Base-by-base conservation (phyloP, 1,140 invertebrate genomes). In the Rhizoglyphus robini region DNA sequence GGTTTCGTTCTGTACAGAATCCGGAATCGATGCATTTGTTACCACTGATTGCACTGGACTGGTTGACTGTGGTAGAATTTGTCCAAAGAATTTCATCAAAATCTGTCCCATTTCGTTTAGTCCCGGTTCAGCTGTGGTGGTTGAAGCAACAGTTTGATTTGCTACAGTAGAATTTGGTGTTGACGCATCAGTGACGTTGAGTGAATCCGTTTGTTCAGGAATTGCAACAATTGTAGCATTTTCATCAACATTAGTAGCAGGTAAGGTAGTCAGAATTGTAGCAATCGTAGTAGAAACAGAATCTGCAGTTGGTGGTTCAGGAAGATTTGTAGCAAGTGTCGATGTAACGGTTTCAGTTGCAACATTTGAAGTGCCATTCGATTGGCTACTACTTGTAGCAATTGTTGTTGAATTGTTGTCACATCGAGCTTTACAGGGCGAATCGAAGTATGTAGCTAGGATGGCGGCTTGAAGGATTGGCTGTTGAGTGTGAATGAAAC, bases 401-500 rank as follows among this genome's bases (percentile, higher is more conserved):
- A n/a, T 46, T 3, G 3, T 51, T 51, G 48, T 3, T 27, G 48
- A 4, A 20, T 11, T 49, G 47, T 11, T 49, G 47, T 11, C 18
- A 20, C 47, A 49, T 41, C 18, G 8, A 41, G 18, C 29, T 3
- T 68, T 69, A 64, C 72, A 73, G 0, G 70, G 71, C 31, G 65
- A 63, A 63, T 67, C 47, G 49, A 67, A 68, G 49, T 72, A 72
- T 1, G 73, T 68, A 0, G 66, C 65, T 31, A 69, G 29, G 1
- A 75, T 64, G 11, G 72, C 72, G 1, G 48, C 60, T n/a, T 66
- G 62, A 4, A 72, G 69, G 32, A 72, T 49, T 32, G 63, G 68
- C 20, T 69, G 27, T n/a, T 67, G 32, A n/a, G 38, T 51, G 18
- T 68, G 62, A 18, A 75, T 68, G 5, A 70, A 67, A 64, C 73